phyloP scores from a whole-genome alignment of 2,888 invertebrate genomes.

The Thera britannica region DNA sequence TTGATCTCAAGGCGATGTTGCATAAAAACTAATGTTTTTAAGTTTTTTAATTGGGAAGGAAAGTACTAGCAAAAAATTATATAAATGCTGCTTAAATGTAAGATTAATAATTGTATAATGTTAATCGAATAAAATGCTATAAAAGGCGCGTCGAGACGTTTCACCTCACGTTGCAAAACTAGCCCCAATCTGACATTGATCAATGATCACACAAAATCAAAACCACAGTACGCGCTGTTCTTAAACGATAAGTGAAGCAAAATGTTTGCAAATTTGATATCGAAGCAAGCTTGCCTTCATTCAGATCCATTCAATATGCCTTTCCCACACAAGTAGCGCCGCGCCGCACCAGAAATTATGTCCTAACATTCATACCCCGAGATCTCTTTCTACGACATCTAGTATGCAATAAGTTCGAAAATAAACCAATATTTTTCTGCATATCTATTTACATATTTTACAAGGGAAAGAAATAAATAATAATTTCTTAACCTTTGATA shows the following conservation, averaged over 20 bases:
- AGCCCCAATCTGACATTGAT: slow-evolving; percentile 15
- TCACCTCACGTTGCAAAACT: slow-evolving; percentile 8
- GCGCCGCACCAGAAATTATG: slow-evolving; percentile 8
- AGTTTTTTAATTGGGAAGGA: slow-evolving; percentile 23
- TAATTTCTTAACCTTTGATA: slow-evolving; percentile 80
- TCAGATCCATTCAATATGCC: slow-evolving; percentile 26
- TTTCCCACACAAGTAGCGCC: not conserved
- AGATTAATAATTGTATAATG: slow-evolving; percentile 24
- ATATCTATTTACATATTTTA: slow-evolving; percentile 82
- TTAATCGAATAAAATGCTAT: slow-evolving; percentile 26
- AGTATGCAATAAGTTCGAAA: slow-evolving; percentile 66
- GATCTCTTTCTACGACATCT: slow-evolving; percentile 62
- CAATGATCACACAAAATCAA: slow-evolving; percentile 10
- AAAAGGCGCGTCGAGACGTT: slow-evolving; percentile 17
- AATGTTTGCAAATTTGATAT: slow-evolving; percentile 12
- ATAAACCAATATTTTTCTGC: slow-evolving; percentile 50
- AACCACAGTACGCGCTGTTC: slow-evolving; percentile 10
- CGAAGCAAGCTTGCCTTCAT: slow-evolving; percentile 23
- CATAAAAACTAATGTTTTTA: slow-evolving; percentile 18
- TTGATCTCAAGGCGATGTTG: slow-evolving; percentile 54
- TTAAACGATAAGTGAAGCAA: slow-evolving; percentile 14
- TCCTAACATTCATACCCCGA: slow-evolving; percentile 49
- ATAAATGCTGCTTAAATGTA: slow-evolving; percentile 35
- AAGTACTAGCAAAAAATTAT: slow-evolving; percentile 24
- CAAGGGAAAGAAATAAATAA: slow-evolving; percentile 78